Evolutionary conservation across 2,797 vertebrate genomes (phyloP), one percentile per base, ranked within the genome.

Genomic region (Steatocranus sp.): DNA sequence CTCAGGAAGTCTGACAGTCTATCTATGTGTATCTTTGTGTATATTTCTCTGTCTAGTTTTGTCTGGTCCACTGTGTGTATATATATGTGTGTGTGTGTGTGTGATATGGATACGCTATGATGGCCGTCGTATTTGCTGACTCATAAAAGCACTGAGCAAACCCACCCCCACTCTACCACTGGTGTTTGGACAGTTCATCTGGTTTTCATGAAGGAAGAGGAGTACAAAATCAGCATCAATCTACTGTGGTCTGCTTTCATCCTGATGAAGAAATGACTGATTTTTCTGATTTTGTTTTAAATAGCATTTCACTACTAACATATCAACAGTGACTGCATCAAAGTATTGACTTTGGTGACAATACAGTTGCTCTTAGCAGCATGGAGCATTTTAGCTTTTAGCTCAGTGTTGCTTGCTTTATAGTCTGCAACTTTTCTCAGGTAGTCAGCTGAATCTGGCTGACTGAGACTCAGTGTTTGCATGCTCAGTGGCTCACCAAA

Each of bases 161-260:
- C 32, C 74, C 75, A 61, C 41, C 51, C 36, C 70, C 23, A 70
- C 23, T 46, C 66, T 61, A 30, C 54, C 73, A 36, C 32, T 76
- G 81, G 73, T 82, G 84, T 88, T 85, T 80, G 87, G 86, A 91
- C 88, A 43, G 54, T 89, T 79, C 94, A 96, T 95, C 90, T 94
- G 94, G 91, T 92, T 95, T 93, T 87, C 80, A 94, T 96, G 85
- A 92, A 85, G 50, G 9, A n/a, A 6, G 25, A 53, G 15, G 78
- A 79, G 83, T 88, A 80, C 86, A 27, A 90, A 68, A 56, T 78
- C 75, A 89, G 83, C 83, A 85, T 90, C 84, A 85, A 76, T 74
- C 80, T 7, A 48, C 86, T 87, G 90, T 23, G 87, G 80, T 76
- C 51, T 11, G 27, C 86, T 93, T 93, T 94, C 86, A 92, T 94